These are phyloP conservation scores for Ruditapes philippinarum DNA, from an alignment of 1,140 invertebrate genomes.

Conservation along the genomic window DNA sequence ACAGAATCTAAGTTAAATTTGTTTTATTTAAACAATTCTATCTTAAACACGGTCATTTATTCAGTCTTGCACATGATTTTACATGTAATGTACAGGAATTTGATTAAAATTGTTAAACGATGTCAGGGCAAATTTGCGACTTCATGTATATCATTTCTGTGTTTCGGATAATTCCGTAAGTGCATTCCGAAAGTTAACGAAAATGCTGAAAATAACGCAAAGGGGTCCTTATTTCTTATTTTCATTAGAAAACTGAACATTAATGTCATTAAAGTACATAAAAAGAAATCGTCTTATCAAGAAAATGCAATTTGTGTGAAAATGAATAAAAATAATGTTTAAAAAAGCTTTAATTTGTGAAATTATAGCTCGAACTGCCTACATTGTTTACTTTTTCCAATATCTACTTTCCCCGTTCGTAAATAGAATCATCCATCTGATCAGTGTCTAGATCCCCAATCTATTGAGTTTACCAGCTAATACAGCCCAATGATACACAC, in stretches of 20 bases:
- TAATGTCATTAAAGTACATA: too few species aligned
- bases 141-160: slow-evolving; percentile 53
- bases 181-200: slow-evolving; percentile 54
- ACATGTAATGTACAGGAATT: slow-evolving; percentile 43
- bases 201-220: slow-evolving; percentile 14
- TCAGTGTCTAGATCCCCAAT: slow-evolving; percentile 63
- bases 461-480: slow-evolving; percentile 65
- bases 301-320: too few species aligned
- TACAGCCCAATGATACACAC: slow-evolving; percentile 61
- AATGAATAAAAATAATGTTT: too few species aligned
- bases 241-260: neutral
- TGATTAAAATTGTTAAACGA: slow-evolving; percentile 53
- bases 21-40: neutral
- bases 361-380: neutral
- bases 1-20: too few species aligned
- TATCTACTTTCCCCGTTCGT: slow-evolving; percentile 6
- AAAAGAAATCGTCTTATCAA: too few species aligned
- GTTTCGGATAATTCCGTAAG: slow-evolving; percentile 53
- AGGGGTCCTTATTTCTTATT: slow-evolving; percentile 2
- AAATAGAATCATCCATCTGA: slow-evolving; percentile 60
- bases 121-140: slow-evolving; percentile 61
- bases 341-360: neutral
- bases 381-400: slow-evolving; percentile 43
- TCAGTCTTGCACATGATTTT: neutral
- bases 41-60: neutral